Base-by-base conservation (phyloP, 2,888 invertebrate genomes). In the Pseudeuparius sepicola region DNA sequence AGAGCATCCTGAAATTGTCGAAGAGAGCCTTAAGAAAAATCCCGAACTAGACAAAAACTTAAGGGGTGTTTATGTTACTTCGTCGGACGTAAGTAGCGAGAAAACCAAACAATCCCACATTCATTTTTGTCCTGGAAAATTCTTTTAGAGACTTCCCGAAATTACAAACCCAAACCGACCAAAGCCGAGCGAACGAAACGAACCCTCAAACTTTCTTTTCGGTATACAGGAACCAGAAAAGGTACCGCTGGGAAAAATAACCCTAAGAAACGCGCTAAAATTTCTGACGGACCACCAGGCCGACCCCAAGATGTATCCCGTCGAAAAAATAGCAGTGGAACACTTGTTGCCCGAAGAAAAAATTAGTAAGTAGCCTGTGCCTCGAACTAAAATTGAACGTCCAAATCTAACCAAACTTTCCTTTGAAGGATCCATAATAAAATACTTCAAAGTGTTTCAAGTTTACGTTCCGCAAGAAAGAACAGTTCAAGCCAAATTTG, bases 31-130 rank as follows among this genome's bases (percentile, higher is more conserved):
- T 37, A 70, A 59, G 48, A 84, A 82, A 57, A 67, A 85, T 57
- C 31, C 53, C 4, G 55, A 49, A n/a, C 65, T 85, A 7, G 72
- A 83, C 51, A 59, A 66, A 18, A 64, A 75, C 53, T 63, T 86
- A 39, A 80, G 74, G 60, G 65, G 72, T 56, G 75, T 86, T 63
- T 86, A 72, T 70, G 81, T 87, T 55, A 73, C 70, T 34, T 80
- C 83, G 1, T 52, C 65, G 29, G 49, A 54, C 44, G 52, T 53
- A 51, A 42, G 36, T 34, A 7, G n/a, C n/a, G n/a, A n/a, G n/a
- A n/a, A n/a, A n/a, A n/a, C n/a, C n/a, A n/a, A n/a, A n/a, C n/a
- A n/a, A n/a, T n/a, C n/a, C n/a, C n/a, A n/a, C n/a, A n/a, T n/a
- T n/a, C n/a, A n/a, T n/a, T n/a, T n/a, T n/a, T n/a, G n/a, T n/a